Base-by-base conservation (phyloP, 2,113 vertebrate species). In the Tachysurus vachellii region DNA sequence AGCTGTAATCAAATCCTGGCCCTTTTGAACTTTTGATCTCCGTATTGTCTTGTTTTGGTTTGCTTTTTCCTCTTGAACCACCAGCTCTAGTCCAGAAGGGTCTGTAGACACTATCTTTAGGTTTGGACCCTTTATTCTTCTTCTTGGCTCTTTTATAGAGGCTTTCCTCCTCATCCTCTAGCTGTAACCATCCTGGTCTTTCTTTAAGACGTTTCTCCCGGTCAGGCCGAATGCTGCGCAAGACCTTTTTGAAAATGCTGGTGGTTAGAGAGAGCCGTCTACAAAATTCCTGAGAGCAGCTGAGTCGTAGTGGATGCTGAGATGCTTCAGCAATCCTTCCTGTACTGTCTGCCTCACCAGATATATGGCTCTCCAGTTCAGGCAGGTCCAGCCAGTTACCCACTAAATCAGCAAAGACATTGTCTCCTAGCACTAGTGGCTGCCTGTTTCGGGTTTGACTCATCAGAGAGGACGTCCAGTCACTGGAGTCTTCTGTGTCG, bases 351-450 rank as follows among this genome's bases (percentile, higher is more conserved):
- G 64, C 70, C 36, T 84, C 79, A 56, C 54, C 54, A 70, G 70
- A 26, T 21, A 61, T 57, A 19, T 59, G 66, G 50, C 26, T 53
- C 36, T 87, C 88, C 81, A 89, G 42, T 62, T 99, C 98, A 0
- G 98, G 97, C 89, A 99, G 89, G 90, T 99, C 97, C 96, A 99
- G 97, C 98, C 98, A 99, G 91, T 99, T 98, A 91, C 98, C 96
- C 85, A 99, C 96, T 89, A 99, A 93, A 90, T 99, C 98, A 0
- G 98, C 98, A 4, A 99, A 98, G 88, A 97, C 97, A 91, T 99
- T 99, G 94, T 99, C 98, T 0, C 98, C 98, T 77, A 99, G 92
- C 75, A 99, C 97, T 59, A 99, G 90, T 1, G 98, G 98, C 79
- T 98, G 97, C 21, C 98, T 96, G 91, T 97, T 99, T 56, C 98